phyloP scores from a whole-genome alignment of 2,797 vertebrate species.

The Apogon talboti region DNA sequence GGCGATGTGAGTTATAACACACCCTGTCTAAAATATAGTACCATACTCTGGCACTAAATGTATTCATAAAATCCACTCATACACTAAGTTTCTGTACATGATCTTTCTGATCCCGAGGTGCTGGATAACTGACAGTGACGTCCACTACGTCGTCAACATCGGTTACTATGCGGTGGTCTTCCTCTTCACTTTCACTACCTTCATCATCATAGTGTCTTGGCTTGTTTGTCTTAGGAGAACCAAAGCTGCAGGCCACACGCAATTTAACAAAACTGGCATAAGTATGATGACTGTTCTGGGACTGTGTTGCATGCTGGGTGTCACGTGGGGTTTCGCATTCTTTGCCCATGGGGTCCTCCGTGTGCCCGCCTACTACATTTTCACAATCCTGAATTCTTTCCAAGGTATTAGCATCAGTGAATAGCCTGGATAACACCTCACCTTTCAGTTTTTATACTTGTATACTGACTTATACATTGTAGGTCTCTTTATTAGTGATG shows the following conservation, averaged over 20 bases:
- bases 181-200: conserved; percentile 73
- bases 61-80: neutral
- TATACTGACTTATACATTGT: too few species aligned
- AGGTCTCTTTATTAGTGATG: too few species aligned
- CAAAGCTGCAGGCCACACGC: accelerated
- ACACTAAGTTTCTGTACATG: neutral
- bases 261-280: neutral
- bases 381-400: conserved; percentile 77
- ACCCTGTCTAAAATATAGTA: neutral
- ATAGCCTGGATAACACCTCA: neutral
- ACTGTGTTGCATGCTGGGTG: conserved; percentile 75
- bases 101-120: conserved; percentile 63
- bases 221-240: conserved; percentile 44
- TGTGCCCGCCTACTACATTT: conserved; percentile 74
- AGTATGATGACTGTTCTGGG: conserved; percentile 60
- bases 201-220: conserved; percentile 66
- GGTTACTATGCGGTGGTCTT: conserved; percentile 77
- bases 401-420: conserved; percentile 59
- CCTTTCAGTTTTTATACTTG: neutral
- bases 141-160: conserved; percentile 76
- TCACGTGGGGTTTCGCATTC: conserved; percentile 81
- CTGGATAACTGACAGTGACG: conserved; percentile 71
- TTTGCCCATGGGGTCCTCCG: conserved; percentile 68
- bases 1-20: conserved; percentile 64
- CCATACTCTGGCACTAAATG: neutral